A percentile compares a stretch with the other conserved stretches of the same genome.
phyloP scores from a whole-genome alignment of 2,888 invertebrate genomes.

The Ommatoiulus sabulosus region DNA sequence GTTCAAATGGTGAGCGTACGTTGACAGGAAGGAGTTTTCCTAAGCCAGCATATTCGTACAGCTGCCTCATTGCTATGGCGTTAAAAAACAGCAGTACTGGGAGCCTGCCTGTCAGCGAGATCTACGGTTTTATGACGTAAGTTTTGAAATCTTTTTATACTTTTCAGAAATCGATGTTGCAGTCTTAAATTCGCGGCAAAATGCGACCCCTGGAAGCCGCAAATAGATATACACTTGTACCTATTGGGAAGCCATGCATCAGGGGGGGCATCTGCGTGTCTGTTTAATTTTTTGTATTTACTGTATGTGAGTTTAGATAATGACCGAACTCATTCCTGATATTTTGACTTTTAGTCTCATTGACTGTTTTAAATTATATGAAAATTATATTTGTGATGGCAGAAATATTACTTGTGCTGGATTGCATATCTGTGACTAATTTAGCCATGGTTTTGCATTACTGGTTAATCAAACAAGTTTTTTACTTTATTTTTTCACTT shows the following conservation, averaged over 20 bases:
- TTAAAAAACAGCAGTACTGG: constrained; percentile 95
- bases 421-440: no score
- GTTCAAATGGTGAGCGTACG: background rate
- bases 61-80: constrained; percentile 97
- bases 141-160: constrained; percentile 65
- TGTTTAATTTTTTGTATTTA: no score
- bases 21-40: constrained; percentile 76
- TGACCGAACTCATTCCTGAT: constrained; percentile 42
- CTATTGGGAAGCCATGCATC: background rate
- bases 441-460: no score
- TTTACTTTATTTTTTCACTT: no score
- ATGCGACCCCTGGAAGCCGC: background rate
- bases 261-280: background rate
- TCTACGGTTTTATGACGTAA: constrained; percentile 98
- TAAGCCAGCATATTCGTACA: constrained; percentile 97
- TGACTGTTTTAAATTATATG: no score
- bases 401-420: no score
- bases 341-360: constrained; percentile 1
- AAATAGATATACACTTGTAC: background rate
- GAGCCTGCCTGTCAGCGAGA: constrained; percentile 96
- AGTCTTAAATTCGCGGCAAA: constrained; percentile 47
- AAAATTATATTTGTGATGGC: no score
- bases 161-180: constrained; percentile 21
- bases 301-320: no score
- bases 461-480: no score